A percentile compares a stretch with the other conserved stretches of the same genome.
Evolutionary conservation across 2,113 vertebrate genomes (phyloP).

Genomic region (Apodemus sylvaticus): DNA sequence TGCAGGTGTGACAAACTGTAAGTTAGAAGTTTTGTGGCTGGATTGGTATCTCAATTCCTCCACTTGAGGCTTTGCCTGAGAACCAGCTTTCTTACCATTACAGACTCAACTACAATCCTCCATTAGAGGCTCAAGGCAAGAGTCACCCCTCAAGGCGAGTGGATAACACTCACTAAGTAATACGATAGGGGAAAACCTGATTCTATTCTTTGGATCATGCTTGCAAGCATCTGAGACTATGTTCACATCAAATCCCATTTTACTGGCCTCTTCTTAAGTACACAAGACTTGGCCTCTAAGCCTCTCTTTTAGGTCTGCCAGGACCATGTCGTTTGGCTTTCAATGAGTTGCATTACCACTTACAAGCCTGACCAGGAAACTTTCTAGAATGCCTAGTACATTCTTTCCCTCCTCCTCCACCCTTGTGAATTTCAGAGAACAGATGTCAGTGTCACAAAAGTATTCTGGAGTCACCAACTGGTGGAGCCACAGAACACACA

Average conservation of each 20-base stretch:
- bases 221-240: background rate
- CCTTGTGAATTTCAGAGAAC: background rate
- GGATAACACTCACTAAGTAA: background rate
- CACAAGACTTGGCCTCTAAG: background rate
- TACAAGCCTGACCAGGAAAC: background rate
- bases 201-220: background rate
- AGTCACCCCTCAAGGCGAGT: no score
- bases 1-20: no score
- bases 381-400: background rate
- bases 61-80: no score
- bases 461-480: background rate
- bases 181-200: background rate
- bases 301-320: background rate
- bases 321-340: background rate
- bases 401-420: background rate
- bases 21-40: no score
- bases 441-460: background rate
- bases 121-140: background rate
- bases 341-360: background rate
- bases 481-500: background rate
- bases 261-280: background rate
- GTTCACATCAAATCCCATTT: background rate
- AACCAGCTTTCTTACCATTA: no score
- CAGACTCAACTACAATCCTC: background rate
- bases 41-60: no score